Evolutionary conservation across 2,888 invertebrate species (phyloP), one percentile per base, ranked within the genome.

Genomic region (Arrhopalites spinosus): DNA sequence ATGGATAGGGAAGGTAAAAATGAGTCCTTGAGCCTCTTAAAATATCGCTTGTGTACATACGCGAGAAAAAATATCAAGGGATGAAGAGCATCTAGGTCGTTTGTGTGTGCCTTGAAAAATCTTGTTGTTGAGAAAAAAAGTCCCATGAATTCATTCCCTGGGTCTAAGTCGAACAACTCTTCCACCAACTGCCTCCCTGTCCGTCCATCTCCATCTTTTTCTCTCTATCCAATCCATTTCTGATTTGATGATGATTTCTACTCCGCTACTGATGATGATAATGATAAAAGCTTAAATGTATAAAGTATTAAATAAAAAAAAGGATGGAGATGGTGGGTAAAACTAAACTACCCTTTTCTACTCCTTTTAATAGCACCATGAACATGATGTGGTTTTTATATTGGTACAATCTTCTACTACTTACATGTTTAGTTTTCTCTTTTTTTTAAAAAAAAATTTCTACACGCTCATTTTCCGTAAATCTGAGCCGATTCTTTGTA

Each of bases 211-310:
- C 50, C 50, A 2, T 45, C 45, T 45, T 15, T 11, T 11, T 15
- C 8, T 45, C 45, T 50, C 45, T 25, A 47, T 69, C 56, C 56
- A 69, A 69, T 69, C 69, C 69, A 69, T 53, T 70, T 70, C 59
- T 70, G 70, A 70, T 70, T 70, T 59, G 70, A 70, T 69, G 69
- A 69, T 70, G 70, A 70, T 70, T 70, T 70, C 70, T 70, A n/a
- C 36, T n/a, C 36, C 29, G 70, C 70, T 70, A 70, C 70, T 36
- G 70, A 70, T 70, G 13, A 70, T 70, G 20, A 70, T 70, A 56
- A 59, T 70, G 70, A 70, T 70, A 70, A 70, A 70, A 53, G 43
- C 59, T 59, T 59, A 69, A 30, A 56, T 13, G 15, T 23, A 59
- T n/a, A 70, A 56, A 59, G 30, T 20, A 59, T 59, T 70, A 43